phyloP scores from a whole-genome alignment of 2,888 invertebrate genomes.

The Ephialtes manifestator region DNA sequence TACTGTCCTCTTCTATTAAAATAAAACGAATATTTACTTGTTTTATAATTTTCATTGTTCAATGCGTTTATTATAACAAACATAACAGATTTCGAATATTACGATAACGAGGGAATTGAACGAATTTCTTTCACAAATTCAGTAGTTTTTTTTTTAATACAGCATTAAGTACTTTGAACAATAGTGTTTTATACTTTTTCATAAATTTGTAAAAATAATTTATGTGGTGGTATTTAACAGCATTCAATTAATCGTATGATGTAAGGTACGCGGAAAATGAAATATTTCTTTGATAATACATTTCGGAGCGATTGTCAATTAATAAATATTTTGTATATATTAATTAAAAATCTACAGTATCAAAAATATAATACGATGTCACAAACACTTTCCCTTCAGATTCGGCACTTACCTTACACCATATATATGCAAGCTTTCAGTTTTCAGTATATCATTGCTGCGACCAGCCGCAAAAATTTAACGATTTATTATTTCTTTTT shows the following conservation, averaged over 20 bases:
- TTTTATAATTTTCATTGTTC: slow-evolving; percentile 8
- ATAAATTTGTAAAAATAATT: slow-evolving; percentile 47
- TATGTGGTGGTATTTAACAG: slow-evolving; percentile 16
- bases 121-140: slow-evolving; percentile 2
- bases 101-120: slow-evolving; percentile 4
- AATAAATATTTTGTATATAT: slow-evolving; percentile 55
- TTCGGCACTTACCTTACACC: slow-evolving; percentile 73
- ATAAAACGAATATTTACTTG: slow-evolving; percentile 5
- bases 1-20: background rate
- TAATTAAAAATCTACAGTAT: slow-evolving; percentile 43
- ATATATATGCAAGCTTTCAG: slow-evolving; percentile 56
- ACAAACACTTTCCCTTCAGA: slow-evolving; percentile 53
- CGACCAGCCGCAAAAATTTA: slow-evolving; percentile 30
- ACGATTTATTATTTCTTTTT: background rate
- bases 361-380: slow-evolving; percentile 51
- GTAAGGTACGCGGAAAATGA: slow-evolving; percentile 56
- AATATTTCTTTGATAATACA: slow-evolving; percentile 45
- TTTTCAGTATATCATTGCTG: slow-evolving; percentile 68
- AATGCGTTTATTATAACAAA: slow-evolving; percentile 27
- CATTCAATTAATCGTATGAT: slow-evolving; percentile 54
- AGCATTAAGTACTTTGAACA: slow-evolving; percentile 20
- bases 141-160: background rate
- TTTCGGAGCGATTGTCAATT: slow-evolving; percentile 45
- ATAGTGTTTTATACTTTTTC: slow-evolving; percentile 8
- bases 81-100: slow-evolving; percentile 28